These are phyloP conservation scores for Cybosia mesomella DNA, from an alignment of 2,888 invertebrate genomes.

Conservation along the genomic window DNA sequence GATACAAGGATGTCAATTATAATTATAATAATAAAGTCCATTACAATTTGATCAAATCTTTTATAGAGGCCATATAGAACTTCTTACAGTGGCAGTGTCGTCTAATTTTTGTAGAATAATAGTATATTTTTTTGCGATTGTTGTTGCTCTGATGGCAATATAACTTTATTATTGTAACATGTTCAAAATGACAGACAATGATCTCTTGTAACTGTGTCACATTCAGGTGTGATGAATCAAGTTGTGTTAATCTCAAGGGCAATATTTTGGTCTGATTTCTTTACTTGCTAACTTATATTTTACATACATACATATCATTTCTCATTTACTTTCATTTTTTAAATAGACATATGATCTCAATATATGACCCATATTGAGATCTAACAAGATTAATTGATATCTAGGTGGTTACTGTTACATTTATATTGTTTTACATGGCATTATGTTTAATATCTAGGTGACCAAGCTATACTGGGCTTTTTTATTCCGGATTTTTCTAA, in stretches of 20 bases:
- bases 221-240: background rate
- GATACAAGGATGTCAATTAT: background rate
- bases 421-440: background rate
- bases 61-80: background rate
- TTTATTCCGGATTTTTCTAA: too few relatives aligned
- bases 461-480: too few relatives aligned
- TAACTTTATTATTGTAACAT: background rate
- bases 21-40: background rate
- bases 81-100: background rate
- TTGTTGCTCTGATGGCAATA: background rate
- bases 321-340: background rate
- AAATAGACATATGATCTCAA: conserved; percentile 12
- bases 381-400: background rate
- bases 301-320: background rate
- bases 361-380: conserved; percentile 8
- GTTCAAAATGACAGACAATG: background rate
- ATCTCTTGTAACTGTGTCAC: background rate
- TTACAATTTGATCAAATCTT: background rate
- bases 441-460: too few relatives aligned
- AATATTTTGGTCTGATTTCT: background rate
- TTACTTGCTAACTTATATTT: background rate
- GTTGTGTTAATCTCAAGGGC: conserved; percentile 1
- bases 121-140: background rate
- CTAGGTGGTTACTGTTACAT: background rate
- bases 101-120: background rate